These are phyloP conservation scores for Alces alces DNA, from an alignment of 2,113 vertebrate genomes.

Conservation along the genomic window DNA sequence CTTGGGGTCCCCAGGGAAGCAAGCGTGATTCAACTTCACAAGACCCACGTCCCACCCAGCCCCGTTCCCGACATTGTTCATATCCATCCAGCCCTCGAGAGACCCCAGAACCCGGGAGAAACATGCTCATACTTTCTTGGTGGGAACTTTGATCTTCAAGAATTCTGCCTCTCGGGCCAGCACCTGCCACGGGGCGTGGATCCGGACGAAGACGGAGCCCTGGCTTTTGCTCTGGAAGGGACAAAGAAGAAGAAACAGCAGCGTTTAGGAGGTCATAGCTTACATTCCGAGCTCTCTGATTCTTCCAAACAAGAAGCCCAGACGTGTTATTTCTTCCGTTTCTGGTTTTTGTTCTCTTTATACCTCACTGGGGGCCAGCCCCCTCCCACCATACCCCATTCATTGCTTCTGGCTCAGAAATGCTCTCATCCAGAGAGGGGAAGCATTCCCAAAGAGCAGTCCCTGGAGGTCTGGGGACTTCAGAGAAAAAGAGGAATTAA, in stretches of 20 bases:
- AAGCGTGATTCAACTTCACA: background rate
- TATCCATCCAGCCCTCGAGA: background rate
- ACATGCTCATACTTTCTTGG: conserved; percentile 89
- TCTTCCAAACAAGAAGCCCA: background rate
- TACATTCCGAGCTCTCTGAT: background rate
- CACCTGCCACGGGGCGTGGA: conserved; percentile 95
- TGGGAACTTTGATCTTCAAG: conserved; percentile 97
- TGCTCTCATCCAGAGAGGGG: background rate
- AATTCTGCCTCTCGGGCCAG: conserved; percentile 96
- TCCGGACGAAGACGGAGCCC: conserved; percentile 89
- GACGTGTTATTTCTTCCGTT: background rate
- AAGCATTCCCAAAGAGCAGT: background rate
- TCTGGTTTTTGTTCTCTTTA: background rate
- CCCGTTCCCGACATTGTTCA: background rate
- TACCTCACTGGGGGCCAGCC: background rate
- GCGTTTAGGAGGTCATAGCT: conserved; percentile 14
- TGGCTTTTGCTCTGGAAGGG: conserved; percentile 83
- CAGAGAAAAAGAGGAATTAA: background rate
- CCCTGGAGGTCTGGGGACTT: background rate
- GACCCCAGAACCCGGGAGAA: conserved; percentile 25
- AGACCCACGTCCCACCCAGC: conserved; percentile 16
- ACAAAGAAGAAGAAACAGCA: conserved; percentile 46
- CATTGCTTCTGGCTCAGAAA: background rate
- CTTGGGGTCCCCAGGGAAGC: background rate
- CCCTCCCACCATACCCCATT: background rate